Evolutionary conservation across 2,113 vertebrate genomes (phyloP).

Genomic region (Microcebus murinus): DNA sequence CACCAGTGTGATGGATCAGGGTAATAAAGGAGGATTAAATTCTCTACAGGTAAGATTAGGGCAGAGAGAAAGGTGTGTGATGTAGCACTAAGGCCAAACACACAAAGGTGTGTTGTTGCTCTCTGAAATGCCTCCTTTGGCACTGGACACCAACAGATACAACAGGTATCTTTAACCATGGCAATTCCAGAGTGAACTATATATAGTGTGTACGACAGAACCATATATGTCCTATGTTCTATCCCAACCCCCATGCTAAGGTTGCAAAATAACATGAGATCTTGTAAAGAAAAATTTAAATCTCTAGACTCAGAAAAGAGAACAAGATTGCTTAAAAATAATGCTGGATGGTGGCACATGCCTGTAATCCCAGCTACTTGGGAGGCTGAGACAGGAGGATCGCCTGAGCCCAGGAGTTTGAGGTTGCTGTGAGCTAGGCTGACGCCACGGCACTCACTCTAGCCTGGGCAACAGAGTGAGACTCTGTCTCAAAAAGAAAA

Average conservation of each 20-base stretch:
- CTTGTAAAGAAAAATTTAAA: neutral
- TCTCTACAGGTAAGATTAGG: neutral
- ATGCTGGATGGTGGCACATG: too few relatives aligned
- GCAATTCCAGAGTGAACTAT: neutral
- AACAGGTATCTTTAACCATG: neutral
- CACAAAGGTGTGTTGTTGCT: neutral
- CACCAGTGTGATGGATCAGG: neutral
- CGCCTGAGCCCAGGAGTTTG: too few relatives aligned
- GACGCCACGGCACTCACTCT: too few relatives aligned
- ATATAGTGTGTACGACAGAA: neutral
- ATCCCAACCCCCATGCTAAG: neutral
- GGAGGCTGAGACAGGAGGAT: too few relatives aligned
- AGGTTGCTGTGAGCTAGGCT: too few relatives aligned
- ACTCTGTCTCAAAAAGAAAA: too few relatives aligned
- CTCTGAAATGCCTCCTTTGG: neutral
- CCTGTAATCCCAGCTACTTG: too few relatives aligned
- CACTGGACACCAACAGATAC: neutral
- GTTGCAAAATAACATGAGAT: neutral
- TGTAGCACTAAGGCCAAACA: neutral
- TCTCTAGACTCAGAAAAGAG: neutral
- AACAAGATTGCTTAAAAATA: neutral
- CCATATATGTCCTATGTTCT: neutral
- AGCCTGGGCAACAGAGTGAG: too few relatives aligned
- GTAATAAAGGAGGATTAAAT: neutral
- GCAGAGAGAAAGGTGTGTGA: neutral